Percentiles rank a stretch among this genome's conserved stretches.
Evolutionary conservation across 2,797 vertebrate genomes (phyloP).

Genomic region (Lithobates sylvaticus): DNA sequence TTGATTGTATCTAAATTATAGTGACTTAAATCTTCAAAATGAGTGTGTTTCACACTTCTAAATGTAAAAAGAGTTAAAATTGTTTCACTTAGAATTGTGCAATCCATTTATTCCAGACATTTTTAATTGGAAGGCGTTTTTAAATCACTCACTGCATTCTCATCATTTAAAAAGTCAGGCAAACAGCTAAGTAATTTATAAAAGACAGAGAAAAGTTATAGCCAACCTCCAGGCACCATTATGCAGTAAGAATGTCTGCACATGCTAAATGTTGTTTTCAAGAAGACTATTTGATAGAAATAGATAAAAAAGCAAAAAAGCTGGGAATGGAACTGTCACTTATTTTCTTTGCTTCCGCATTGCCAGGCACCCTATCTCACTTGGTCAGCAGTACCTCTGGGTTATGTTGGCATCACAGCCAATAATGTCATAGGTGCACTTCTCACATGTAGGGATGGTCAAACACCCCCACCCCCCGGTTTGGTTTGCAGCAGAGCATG

Average conservation of each 20-base stretch:
- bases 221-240: constrained; percentile 26
- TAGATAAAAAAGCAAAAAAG: background rate
- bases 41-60: too few species aligned
- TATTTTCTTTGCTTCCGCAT: too few species aligned
- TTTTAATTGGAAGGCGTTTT: background rate
- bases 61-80: background rate
- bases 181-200: constrained; percentile 38
- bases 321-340: too few species aligned
- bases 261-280: constrained; percentile 14
- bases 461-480: too few species aligned
- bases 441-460: too few species aligned
- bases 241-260: constrained; percentile 1
- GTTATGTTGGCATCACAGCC: too few species aligned
- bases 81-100: background rate
- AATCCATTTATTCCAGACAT: constrained; percentile 8
- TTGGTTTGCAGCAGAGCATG: too few species aligned
- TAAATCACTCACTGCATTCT: constrained; percentile 22
- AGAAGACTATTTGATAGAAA: background rate
- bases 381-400: too few species aligned
- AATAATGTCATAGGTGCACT: too few species aligned
- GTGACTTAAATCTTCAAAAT: too few species aligned
- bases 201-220: constrained; percentile 39
- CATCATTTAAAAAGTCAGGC: constrained; percentile 32
- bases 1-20: too few species aligned
- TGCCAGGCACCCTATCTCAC: too few species aligned